Conservation (phyloP, 2,113 vertebrate genomes). For the Sinocyclocheilus anshuiensis region DNA sequence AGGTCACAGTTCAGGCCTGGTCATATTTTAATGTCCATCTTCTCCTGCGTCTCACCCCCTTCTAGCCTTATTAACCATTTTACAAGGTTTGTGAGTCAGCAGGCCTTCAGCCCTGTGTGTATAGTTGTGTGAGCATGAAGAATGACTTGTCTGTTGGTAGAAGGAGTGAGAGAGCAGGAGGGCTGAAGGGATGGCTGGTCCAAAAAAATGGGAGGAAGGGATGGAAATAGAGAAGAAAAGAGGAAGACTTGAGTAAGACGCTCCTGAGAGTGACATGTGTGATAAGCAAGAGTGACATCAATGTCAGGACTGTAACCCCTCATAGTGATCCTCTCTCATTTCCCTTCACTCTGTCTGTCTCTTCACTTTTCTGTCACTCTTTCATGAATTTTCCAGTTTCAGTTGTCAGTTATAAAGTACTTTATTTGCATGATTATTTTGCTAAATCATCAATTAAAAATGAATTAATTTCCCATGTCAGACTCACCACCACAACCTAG, state of each 20-base stretch:
- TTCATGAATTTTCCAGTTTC: neutral
- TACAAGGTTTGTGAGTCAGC: conserved; percentile 8
- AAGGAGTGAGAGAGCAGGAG: neutral
- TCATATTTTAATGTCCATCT: conserved; percentile 11
- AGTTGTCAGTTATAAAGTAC: neutral
- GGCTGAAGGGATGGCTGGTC: neutral
- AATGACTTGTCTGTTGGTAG: neutral
- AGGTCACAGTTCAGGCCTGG: conserved; percentile 47
- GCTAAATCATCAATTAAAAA: neutral
- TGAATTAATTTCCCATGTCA: neutral
- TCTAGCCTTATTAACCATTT: conserved; percentile 26
- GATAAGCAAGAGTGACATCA: conserved; percentile 19
- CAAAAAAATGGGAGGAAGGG: neutral
- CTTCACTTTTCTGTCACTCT: neutral
- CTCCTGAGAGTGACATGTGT: neutral
- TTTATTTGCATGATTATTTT: neutral
- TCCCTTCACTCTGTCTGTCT: neutral
- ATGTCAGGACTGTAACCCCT: conserved; percentile 19
- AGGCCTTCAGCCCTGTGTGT: neutral
- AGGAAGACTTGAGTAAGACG: neutral
- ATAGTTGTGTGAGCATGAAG: conserved; percentile 5
- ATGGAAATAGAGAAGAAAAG: neutral
- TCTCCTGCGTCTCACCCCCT: neutral
- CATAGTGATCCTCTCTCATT: neutral
- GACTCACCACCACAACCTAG: neutral